Base-by-base conservation (phyloP, 2,797 vertebrate genomes). In the Coregonus sp. region DNA sequence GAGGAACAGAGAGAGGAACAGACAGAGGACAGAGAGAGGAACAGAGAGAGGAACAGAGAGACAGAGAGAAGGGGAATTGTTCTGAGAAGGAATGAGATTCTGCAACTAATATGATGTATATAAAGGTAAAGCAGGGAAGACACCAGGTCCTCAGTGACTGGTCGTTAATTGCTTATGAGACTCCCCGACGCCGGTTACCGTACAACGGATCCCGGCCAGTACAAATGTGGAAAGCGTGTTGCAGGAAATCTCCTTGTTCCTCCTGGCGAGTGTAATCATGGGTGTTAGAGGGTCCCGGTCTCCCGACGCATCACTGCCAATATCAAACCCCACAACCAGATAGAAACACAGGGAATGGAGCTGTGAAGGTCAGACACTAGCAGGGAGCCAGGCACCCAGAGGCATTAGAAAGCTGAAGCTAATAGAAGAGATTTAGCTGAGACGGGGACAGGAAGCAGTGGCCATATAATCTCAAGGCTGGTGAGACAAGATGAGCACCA, bases 91-190 rank as follows among this genome's bases (percentile, higher is more conserved):
- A 66, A 65, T 35, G 67, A 47, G 61, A 63, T 37, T 31, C 69
- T 70, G 50, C 68, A 78, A 77, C 72, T 80, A 70, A 72, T 59
- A 67, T 40, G 11, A 12, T 72, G 31, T 75, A 76, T 74, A 47
- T 67, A 40, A 6, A 66, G 52, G 1, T 11, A 75, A 47, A 33
- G 65, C 37, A 15, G 69, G 37, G 51, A 18, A 9, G 68, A 37
- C 18, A 31, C 25, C 35, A 56, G 47, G 25, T 75, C 68, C 33
- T 65, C 66, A 59, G 70, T 56, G 80, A 73, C 61, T 16, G 20
- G 40, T 31, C 31, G 1, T 69, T 77, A 79, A 77, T 73, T 81
- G 80, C 73, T 70, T 78, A 12, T 77, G 80, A 77, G 72, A 54
- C 51, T 78, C 68, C 72, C 76, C 29, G 20, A 71, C 74, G 72